phyloP scores from a whole-genome alignment of 2,888 invertebrate genomes.

The Oscheius sp. region DNA sequence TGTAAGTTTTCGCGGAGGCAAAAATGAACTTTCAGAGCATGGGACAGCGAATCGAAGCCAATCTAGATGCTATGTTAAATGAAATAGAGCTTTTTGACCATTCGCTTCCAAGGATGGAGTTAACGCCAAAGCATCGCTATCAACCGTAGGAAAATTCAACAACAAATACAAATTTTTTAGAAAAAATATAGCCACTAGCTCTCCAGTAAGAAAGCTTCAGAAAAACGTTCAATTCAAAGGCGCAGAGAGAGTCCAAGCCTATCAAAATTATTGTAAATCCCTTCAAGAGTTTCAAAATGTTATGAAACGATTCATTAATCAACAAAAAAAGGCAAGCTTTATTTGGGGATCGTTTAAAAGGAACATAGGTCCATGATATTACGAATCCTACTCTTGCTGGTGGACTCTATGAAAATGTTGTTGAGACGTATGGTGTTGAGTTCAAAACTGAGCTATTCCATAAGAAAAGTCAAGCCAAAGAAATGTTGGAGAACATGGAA shows the following conservation, averaged over 20 bases:
- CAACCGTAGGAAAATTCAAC: background rate
- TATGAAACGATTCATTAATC: background rate
- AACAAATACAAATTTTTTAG: background rate
- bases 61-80: background rate
- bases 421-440: background rate
- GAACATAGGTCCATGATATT: background rate
- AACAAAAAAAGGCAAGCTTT: constrained; percentile 2
- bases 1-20: background rate
- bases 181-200: background rate
- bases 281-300: background rate
- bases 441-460: background rate
- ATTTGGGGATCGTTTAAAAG: background rate
- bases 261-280: background rate
- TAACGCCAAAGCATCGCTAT: background rate
- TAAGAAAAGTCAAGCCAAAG: constrained; percentile 4
- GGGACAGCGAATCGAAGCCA: background rate
- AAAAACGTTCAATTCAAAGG: background rate
- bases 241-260: background rate
- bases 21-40: background rate
- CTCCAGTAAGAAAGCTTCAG: background rate
- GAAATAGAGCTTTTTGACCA: constrained; percentile 8
- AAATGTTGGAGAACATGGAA: background rate
- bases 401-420: background rate
- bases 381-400: background rate
- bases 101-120: background rate